phyloP scores from a whole-genome alignment of 2,797 vertebrate genomes.

The Sebastes trivittatus region DNA sequence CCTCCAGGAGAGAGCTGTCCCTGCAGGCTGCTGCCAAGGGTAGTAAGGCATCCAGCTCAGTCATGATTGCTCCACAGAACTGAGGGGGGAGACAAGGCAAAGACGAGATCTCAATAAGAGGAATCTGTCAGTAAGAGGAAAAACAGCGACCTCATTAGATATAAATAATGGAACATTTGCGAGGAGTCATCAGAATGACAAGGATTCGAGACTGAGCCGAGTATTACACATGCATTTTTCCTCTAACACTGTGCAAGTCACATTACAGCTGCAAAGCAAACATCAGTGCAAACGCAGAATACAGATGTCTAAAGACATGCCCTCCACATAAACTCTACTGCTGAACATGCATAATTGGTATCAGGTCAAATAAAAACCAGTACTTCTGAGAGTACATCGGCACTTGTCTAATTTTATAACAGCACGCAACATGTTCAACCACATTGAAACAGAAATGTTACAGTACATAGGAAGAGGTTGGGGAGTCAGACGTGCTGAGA shows the following conservation, averaged over 20 bases:
- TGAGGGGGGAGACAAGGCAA: slow-evolving; percentile 61
- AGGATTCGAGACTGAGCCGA: slow-evolving; percentile 32
- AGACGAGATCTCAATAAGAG: slow-evolving; percentile 43
- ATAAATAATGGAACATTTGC: slow-evolving; percentile 60
- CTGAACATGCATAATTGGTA: slow-evolving; percentile 58
- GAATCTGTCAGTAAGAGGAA: slow-evolving; percentile 41
- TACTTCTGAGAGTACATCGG: slow-evolving; percentile 39
- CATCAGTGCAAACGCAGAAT: slow-evolving; percentile 51
- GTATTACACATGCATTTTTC: slow-evolving; percentile 46
- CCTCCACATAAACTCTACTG: slow-evolving; percentile 22
- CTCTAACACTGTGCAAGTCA: slow-evolving; percentile 30
- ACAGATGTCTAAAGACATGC: slow-evolving; percentile 53
- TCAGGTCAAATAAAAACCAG: slow-evolving; percentile 58
- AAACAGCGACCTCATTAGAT: slow-evolving; percentile 52
- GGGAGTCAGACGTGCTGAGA: slow-evolving; percentile 17
- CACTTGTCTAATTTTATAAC: slow-evolving; percentile 38
- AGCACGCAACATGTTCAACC: slow-evolving; percentile 27
- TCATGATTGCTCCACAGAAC: slow-evolving; percentile 91
- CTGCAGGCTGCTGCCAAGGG: slow-evolving; percentile 90
- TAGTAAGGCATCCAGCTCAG: slow-evolving; percentile 90
- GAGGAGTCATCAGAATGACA: slow-evolving; percentile 51
- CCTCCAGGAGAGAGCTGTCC: slow-evolving; percentile 87
- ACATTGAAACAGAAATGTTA: slow-evolving; percentile 43
- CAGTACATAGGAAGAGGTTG: slow-evolving; percentile 8
- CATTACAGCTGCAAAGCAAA: slow-evolving; percentile 56